Evolutionary conservation across 1,140 invertebrate species (phyloP).

Genomic region (Drosophila nigromelanica): DNA sequence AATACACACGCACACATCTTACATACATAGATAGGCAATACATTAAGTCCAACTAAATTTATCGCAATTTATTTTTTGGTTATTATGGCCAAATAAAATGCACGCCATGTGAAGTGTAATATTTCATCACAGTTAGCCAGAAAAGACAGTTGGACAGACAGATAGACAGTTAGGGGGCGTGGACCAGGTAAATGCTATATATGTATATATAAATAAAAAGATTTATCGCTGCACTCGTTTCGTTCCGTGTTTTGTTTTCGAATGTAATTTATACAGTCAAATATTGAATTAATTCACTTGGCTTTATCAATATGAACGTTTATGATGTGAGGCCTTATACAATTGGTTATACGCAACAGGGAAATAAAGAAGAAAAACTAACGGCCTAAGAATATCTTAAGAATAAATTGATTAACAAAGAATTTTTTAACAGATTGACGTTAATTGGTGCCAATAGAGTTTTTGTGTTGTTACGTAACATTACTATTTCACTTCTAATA

Average conservation of each 20-base stretch:
- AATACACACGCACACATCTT: conserved; percentile 26
- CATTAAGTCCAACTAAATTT: conserved; percentile 31
- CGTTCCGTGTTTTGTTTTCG: conserved; percentile 10
- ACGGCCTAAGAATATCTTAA: too few species aligned
- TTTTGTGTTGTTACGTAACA: too few species aligned
- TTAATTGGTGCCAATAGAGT: too few species aligned
- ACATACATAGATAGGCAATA: conserved; percentile 14
- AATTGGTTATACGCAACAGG: neutral
- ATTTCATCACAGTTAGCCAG: conserved; percentile 66
- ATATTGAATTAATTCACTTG: conserved; percentile 70
- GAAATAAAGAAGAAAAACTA: too few species aligned
- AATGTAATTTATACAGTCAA: conserved; percentile 67
- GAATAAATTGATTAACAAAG: too few species aligned
- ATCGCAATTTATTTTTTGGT: conserved; percentile 55
- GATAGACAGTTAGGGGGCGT: neutral
- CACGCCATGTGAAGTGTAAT: conserved; percentile 72
- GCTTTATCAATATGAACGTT: conserved; percentile 62
- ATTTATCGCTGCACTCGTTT: conserved; percentile 58
- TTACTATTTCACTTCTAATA: too few species aligned
- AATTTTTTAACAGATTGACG: too few species aligned
- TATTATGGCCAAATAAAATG: conserved; percentile 77
- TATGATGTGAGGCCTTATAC: neutral
- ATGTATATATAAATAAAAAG: conserved; percentile 61
- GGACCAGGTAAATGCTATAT: conserved; percentile 38
- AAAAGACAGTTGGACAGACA: conserved; percentile 19